phyloP scores from a whole-genome alignment of 2,888 invertebrate species.

The Caenorhabditis wallacei region DNA sequence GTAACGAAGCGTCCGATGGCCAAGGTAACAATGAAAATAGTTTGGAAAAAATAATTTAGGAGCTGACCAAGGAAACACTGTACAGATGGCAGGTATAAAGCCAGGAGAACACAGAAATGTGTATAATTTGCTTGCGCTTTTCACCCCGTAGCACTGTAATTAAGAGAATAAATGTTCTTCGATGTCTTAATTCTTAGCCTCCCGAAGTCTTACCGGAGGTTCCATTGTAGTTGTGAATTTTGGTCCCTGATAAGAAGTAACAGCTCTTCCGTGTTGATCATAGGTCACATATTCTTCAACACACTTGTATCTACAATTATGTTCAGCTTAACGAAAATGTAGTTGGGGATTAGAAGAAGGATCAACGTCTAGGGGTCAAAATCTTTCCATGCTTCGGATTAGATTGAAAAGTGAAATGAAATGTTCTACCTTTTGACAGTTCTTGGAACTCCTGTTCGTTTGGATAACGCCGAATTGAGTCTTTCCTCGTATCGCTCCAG shows the following conservation, averaged over 20 bases:
- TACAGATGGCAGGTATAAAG: too few species aligned
- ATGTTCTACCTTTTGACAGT: slow-evolving; percentile 62
- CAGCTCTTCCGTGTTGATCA: slow-evolving; percentile 52
- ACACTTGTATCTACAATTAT: slow-evolving; percentile 69
- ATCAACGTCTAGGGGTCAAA: slow-evolving; percentile 39
- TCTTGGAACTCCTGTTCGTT: slow-evolving; percentile 40
- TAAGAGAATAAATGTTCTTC: too few species aligned
- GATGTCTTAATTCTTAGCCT: too few species aligned
- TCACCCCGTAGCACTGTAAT: too few species aligned
- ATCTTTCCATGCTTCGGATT: slow-evolving; percentile 33
- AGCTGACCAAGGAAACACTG: too few species aligned
- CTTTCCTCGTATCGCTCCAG: slow-evolving; percentile 59
- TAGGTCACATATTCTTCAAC: slow-evolving; percentile 71
- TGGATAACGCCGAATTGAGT: slow-evolving; percentile 54
- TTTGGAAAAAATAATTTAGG: not conserved
- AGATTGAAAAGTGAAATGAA: not conserved
- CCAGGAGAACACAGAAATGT: too few species aligned
- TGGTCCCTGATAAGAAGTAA: slow-evolving; percentile 47
- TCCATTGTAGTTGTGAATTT: slow-evolving; percentile 58
- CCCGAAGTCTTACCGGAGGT: slow-evolving; percentile 47
- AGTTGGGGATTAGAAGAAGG: slow-evolving; percentile 18
- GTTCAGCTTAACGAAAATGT: not conserved
- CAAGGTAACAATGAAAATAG: too few species aligned
- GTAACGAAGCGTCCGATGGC: too few species aligned
- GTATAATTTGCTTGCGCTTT: too few species aligned